These are phyloP conservation scores for Clamator glandarius DNA, from an alignment of 2,797 vertebrate species.

Conservation along the genomic window DNA sequence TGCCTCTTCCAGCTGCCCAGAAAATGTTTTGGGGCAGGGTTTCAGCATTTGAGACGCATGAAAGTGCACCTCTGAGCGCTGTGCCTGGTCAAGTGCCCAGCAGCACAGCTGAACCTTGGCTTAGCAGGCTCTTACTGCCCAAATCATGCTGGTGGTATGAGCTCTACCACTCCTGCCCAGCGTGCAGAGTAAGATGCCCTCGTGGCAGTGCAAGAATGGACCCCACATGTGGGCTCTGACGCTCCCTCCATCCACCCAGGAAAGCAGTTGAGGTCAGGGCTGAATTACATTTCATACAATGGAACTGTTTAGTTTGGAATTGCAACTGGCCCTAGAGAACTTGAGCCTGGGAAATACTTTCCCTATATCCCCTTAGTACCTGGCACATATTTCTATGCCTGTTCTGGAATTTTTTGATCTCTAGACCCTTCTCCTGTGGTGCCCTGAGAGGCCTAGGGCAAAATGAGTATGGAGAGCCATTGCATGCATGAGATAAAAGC, in stretches of 20 bases:
- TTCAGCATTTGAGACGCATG: neutral
- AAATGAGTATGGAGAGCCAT: neutral
- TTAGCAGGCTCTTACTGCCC: neutral
- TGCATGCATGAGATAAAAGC: neutral
- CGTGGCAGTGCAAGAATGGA: neutral
- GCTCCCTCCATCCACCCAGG: neutral
- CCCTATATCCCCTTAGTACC: neutral
- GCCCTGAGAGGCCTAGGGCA: neutral
- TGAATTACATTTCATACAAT: neutral
- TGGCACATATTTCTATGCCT: neutral
- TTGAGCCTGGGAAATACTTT: too few species aligned
- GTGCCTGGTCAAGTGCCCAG: accelerated
- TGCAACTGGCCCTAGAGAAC: too few species aligned
- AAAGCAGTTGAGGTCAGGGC: accelerated
- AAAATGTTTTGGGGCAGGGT: neutral
- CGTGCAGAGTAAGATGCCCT: neutral
- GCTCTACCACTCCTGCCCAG: neutral
- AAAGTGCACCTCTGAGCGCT: neutral
- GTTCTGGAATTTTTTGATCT: constrained; percentile 22
- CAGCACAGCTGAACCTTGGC: neutral
- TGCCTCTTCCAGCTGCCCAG: neutral
- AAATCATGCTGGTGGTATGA: neutral
- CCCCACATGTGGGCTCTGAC: accelerated
- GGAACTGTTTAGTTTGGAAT: too few species aligned
- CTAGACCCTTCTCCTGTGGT: neutral